Evolutionary conservation across 2,888 invertebrate genomes (phyloP).

Genomic region (Deilephila porcellus): DNA sequence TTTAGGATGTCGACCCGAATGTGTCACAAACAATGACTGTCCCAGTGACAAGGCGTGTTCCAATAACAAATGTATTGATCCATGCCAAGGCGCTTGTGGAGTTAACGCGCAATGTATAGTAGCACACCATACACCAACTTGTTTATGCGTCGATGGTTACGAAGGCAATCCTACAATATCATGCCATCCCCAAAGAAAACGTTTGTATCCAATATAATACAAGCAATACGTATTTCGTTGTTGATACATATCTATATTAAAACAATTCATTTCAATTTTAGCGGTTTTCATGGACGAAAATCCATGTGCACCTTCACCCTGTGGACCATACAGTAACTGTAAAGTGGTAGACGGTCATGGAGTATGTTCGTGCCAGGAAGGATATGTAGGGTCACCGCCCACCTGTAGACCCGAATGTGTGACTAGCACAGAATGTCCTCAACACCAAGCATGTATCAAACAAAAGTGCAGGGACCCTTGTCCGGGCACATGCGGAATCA

Average conservation of each 20-base stretch:
- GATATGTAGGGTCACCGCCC: slow-evolving; percentile 91
- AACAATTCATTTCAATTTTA: slow-evolving; percentile 56
- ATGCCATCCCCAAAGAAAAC: slow-evolving; percentile 78
- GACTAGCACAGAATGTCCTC: slow-evolving; percentile 90
- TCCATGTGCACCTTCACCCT: slow-evolving; percentile 90
- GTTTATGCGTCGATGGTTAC: slow-evolving; percentile 90
- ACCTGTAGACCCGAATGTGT: slow-evolving; percentile 91
- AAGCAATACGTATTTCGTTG: slow-evolving; percentile 1
- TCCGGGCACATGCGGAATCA: slow-evolving; percentile 90
- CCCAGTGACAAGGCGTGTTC: slow-evolving; percentile 90
- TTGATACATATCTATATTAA: background rate
- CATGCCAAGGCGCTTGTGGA: slow-evolving; percentile 93
- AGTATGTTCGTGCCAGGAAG: slow-evolving; percentile 91
- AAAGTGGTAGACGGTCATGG: slow-evolving; percentile 89
- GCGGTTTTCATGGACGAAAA: slow-evolving; percentile 78
- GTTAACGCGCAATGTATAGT: slow-evolving; percentile 91
- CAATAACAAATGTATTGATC: slow-evolving; percentile 93
- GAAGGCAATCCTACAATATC: slow-evolving; percentile 90
- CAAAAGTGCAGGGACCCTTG: slow-evolving; percentile 91
- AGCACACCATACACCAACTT: slow-evolving; percentile 92
- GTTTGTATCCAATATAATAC: slow-evolving; percentile 61
- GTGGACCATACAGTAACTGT: slow-evolving; percentile 91
- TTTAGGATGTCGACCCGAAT: slow-evolving; percentile 93
- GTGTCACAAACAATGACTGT: slow-evolving; percentile 93
- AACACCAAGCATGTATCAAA: slow-evolving; percentile 89